A percentile compares a stretch with the other conserved stretches of the same genome.
Conservation (phyloP, 2,113 vertebrate genomes). For the Engystomops pustulosus region DNA sequence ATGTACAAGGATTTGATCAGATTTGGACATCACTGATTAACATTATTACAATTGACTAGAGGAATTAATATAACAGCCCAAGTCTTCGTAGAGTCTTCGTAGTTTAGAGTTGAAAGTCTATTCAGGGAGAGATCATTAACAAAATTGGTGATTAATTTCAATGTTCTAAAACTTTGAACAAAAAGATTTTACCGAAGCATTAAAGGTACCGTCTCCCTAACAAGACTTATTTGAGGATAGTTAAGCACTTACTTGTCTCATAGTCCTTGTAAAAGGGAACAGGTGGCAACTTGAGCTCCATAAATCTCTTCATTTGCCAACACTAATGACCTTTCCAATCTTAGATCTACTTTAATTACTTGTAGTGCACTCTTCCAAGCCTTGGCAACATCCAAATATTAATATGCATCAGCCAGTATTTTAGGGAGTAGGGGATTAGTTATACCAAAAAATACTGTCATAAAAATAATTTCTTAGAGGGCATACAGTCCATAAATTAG, state of each 20-base stretch:
- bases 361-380: conserved; percentile 48
- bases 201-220: conserved; percentile 28
- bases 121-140: conserved; percentile 54
- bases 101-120: conserved; percentile 43
- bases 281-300: conserved; percentile 49
- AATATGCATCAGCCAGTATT: conserved; percentile 19
- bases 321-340: conserved; percentile 53
- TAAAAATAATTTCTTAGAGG: not conserved
- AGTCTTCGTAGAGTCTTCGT: conserved; percentile 40
- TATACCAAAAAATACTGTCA: not conserved
- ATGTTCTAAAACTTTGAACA: conserved; percentile 47
- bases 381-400: conserved; percentile 38
- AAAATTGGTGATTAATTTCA: conserved; percentile 58
- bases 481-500: not conserved
- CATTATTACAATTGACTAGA: conserved; percentile 52
- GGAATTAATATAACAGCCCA: conserved; percentile 50
- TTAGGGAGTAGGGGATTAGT: not conserved
- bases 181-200: conserved; percentile 44
- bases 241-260: conserved; percentile 22
- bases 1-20: conserved; percentile 57
- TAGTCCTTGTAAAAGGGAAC: conserved; percentile 34
- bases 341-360: conserved; percentile 53
- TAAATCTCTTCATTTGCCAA: conserved; percentile 53
- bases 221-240: conserved; percentile 26
- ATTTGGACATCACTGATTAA: conserved; percentile 55